A percentile compares a stretch with the other conserved stretches of the same genome.
phyloP scores from a whole-genome alignment of 2,888 invertebrate species.

The Thalpophila matura region DNA sequence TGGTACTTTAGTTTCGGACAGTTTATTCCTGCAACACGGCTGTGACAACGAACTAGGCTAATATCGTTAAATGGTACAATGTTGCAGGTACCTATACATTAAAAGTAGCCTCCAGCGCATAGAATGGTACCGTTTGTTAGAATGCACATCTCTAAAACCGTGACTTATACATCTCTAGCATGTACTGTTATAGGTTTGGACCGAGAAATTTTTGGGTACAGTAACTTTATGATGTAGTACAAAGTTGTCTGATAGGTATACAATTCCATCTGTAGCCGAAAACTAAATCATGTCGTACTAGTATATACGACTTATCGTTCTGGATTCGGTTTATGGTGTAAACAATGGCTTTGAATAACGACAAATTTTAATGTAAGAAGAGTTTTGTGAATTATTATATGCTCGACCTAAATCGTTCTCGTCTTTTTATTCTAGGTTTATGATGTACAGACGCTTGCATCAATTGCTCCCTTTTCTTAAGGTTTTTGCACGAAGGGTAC shows the following conservation, averaged over 20 bases:
- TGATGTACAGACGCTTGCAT: no score
- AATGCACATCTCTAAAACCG: slow-evolving; percentile 51
- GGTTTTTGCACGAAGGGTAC: no score
- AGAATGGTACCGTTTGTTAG: slow-evolving; percentile 52
- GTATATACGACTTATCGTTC: slow-evolving; percentile 11
- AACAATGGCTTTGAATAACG: no score
- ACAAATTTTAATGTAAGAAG: no score
- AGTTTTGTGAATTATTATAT: no score
- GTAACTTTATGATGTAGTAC: slow-evolving; percentile 20
- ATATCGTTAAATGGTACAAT: slow-evolving; percentile 82
- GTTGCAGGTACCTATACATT: slow-evolving; percentile 73
- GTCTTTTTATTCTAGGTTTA: no score
- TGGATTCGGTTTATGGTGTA: neutral
- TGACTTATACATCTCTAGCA: slow-evolving; percentile 10
- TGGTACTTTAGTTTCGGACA: slow-evolving; percentile 74
- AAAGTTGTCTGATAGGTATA: slow-evolving; percentile 22
- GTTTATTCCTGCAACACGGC: slow-evolving; percentile 70
- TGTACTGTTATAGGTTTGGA: slow-evolving; percentile 6
- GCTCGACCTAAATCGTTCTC: no score
- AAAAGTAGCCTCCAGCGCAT: slow-evolving; percentile 61
- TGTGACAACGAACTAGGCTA: slow-evolving; percentile 75
- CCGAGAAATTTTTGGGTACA: neutral
- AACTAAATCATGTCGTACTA: slow-evolving; percentile 1
- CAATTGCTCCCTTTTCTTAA: no score
- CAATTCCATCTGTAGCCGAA: slow-evolving; percentile 16